These are phyloP conservation scores for Eulemur coronatus DNA, from an alignment of 2,797 vertebrate genomes.

Conservation along the genomic window DNA sequence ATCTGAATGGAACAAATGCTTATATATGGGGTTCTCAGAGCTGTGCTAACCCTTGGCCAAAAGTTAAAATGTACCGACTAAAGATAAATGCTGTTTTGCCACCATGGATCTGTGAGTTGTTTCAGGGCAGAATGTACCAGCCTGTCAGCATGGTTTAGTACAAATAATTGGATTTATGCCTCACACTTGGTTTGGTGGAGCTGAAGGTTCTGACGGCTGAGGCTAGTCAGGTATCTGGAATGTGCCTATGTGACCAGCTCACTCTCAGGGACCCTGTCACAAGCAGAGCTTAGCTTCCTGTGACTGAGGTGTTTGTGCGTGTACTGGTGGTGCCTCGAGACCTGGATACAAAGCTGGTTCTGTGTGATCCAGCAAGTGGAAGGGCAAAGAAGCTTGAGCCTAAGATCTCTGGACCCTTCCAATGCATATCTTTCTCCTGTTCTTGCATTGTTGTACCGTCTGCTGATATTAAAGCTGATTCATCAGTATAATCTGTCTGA, in stretches of 20 bases:
- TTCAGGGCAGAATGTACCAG: neutral
- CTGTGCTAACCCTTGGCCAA: neutral
- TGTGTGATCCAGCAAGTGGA: neutral
- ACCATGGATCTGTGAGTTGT: neutral
- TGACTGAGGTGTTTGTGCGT: neutral
- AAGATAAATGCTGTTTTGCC: neutral
- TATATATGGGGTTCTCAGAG: neutral
- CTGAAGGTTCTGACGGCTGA: neutral
- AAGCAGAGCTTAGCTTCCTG: neutral
- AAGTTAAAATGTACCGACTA: neutral
- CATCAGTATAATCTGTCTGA: neutral
- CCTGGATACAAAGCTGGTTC: neutral
- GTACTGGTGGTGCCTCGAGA: neutral
- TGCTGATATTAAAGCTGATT: constrained; percentile 8
- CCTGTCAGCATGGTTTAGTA: neutral
- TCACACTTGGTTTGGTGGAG: neutral
- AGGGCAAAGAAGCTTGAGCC: neutral
- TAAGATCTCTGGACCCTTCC: neutral
- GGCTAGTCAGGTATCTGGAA: neutral
- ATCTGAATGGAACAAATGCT: neutral
- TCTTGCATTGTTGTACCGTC: fast-evolving
- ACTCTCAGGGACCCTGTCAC: neutral
- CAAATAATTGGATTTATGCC: neutral
- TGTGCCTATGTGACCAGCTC: neutral
- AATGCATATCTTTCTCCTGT: neutral